phyloP scores from a whole-genome alignment of 1,140 invertebrate species.

The Micrasema minimum region DNA sequence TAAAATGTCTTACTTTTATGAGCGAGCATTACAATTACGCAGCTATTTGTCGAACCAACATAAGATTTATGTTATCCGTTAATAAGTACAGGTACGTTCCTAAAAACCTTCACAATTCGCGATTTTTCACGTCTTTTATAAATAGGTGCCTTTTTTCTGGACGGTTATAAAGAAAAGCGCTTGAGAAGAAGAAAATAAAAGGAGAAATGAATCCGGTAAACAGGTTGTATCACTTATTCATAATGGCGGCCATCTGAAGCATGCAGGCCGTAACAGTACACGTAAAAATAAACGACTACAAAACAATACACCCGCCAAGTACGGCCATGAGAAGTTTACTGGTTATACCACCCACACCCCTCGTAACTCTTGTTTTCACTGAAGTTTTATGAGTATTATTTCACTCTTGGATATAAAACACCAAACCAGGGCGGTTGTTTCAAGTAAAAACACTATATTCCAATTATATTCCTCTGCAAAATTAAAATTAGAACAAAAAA shows the following conservation, averaged over 20 bases:
- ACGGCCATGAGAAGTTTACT: slow-evolving; percentile 27
- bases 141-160: too few relatives aligned
- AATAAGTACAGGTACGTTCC: too few relatives aligned
- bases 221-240: slow-evolving; percentile 42
- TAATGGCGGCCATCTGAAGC: slow-evolving; percentile 39
- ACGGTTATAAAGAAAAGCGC: too few relatives aligned
- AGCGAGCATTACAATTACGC: too few relatives aligned
- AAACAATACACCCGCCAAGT: slow-evolving; percentile 38
- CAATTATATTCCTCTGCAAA: too few relatives aligned
- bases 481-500: too few relatives aligned
- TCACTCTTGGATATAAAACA: slow-evolving; percentile 42
- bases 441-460: slow-evolving; percentile 24
- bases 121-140: too few relatives aligned
- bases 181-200: too few relatives aligned
- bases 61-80: too few relatives aligned
- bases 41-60: too few relatives aligned
- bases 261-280: slow-evolving; percentile 42
- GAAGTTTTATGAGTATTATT: slow-evolving; percentile 51
- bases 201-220: slow-evolving; percentile 30
- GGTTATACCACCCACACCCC: slow-evolving; percentile 5
- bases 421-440: slow-evolving; percentile 2
- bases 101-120: too few relatives aligned
- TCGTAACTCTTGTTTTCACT: slow-evolving; percentile 52
- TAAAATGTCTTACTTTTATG: too few relatives aligned
- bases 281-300: slow-evolving; percentile 46